Conservation (phyloP, 2,113 vertebrate species). For the Procapra przewalskii region DNA sequence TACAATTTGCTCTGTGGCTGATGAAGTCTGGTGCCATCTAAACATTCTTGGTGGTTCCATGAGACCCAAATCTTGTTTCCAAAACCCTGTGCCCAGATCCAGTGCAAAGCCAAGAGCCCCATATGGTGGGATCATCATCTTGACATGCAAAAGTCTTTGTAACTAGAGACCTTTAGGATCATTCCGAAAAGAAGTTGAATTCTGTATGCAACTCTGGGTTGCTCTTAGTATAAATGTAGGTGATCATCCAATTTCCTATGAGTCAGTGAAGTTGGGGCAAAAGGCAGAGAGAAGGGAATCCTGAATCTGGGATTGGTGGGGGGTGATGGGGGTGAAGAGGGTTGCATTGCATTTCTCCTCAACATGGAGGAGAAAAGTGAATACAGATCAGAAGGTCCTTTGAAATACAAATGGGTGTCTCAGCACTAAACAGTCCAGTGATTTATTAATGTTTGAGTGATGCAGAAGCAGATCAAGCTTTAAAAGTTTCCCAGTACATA, state of each 20-base stretch:
- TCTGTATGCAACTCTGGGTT: not conserved
- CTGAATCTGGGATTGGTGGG: not conserved
- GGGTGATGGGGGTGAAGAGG: not conserved
- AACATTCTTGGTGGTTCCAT: slow-evolving; percentile 58
- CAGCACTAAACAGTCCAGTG: not conserved
- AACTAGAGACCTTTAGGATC: not conserved
- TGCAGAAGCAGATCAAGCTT: not conserved
- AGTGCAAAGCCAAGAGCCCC: slow-evolving; percentile 43
- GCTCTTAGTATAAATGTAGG: not conserved
- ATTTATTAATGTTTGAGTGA: not conserved
- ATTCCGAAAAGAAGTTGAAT: not conserved
- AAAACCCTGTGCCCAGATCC: slow-evolving; percentile 27
- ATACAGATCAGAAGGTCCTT: not conserved
- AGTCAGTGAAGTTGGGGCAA: not conserved
- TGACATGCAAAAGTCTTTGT: not conserved
- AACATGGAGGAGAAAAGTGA: not conserved
- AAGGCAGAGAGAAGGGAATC: not conserved
- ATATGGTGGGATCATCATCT: slow-evolving; percentile 28
- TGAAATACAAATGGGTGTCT: not conserved
- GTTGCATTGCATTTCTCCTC: not conserved
- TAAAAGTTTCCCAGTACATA: not conserved
- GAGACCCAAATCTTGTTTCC: slow-evolving; percentile 61
- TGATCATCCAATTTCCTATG: not conserved
- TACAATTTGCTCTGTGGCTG: slow-evolving; percentile 60
- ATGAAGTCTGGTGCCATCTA: slow-evolving; percentile 61